Percentiles rank a stretch among this genome's conserved stretches.
These are phyloP conservation scores for Drosophila flavopinicola DNA, from an alignment of 2,888 invertebrate species.

Conservation along the genomic window DNA sequence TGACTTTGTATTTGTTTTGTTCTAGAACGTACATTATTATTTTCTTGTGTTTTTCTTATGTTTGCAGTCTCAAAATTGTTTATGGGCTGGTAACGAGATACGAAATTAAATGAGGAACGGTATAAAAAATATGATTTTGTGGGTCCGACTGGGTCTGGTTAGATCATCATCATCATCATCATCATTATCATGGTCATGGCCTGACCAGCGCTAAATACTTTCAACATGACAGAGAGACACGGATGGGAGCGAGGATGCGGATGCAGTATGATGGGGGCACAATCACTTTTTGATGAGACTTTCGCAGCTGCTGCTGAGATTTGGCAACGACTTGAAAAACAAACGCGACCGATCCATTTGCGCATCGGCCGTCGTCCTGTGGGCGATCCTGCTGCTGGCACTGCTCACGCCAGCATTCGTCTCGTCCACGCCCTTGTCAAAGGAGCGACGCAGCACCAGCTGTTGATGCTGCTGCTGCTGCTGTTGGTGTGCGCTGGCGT, in stretches of 20 bases:
- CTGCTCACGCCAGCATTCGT: conserved; percentile 7
- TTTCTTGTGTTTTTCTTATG: conserved; percentile 40
- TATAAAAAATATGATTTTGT: conserved; percentile 41
- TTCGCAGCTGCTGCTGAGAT: conserved; percentile 89
- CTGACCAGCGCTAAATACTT: conserved; percentile 49
- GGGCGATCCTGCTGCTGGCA: conserved; percentile 9
- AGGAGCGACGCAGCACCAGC: conserved; percentile 75
- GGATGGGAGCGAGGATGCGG: background rate
- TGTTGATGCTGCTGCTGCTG: conserved; percentile 34
- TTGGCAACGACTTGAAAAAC: conserved; percentile 88
- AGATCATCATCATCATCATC: background rate
- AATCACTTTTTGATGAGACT: conserved; percentile 85
- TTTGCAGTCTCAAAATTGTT: conserved; percentile 79
- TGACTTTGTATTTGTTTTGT: conserved; percentile 37
- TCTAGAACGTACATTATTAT: conserved; percentile 41
- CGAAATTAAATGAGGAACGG: conserved; percentile 24
- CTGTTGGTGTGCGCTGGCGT: conserved; percentile 57
- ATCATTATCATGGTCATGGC: too few relatives aligned
- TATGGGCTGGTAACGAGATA: conserved; percentile 51
- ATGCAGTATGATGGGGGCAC: background rate
- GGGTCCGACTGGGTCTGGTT: conserved; percentile 18
- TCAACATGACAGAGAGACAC: conserved; percentile 28
- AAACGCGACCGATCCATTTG: conserved; percentile 79
- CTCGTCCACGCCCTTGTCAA: conserved; percentile 77
- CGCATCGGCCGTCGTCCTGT: conserved; percentile 39